Percentiles rank a stretch among this genome's conserved stretches.
Conservation (phyloP, 2,888 invertebrate genomes). For the Rhagophthalmus giganteus region DNA sequence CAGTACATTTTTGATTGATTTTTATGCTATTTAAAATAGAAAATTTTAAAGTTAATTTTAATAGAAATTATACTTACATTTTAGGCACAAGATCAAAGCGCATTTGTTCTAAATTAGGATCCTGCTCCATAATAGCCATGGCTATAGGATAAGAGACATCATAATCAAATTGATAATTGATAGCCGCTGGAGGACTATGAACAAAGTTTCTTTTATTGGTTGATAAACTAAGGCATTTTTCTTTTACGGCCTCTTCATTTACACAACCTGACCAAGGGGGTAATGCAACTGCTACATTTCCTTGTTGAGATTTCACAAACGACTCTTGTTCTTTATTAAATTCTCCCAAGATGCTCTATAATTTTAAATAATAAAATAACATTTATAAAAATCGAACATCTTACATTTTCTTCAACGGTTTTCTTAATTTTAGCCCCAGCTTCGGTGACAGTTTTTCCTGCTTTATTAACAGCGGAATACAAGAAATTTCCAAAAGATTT, state of each 20-base stretch:
- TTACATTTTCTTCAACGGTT: conserved; percentile 94
- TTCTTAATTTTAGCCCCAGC: conserved; percentile 92
- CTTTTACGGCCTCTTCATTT: conserved; percentile 91
- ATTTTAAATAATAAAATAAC: conserved; percentile 18
- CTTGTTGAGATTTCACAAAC: conserved; percentile 86
- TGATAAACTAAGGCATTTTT: conserved; percentile 92
- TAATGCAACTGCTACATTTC: conserved; percentile 69
- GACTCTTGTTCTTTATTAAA: conserved; percentile 97
- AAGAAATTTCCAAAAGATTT: conserved; percentile 91
- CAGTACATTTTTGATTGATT: too few species aligned
- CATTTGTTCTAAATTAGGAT: conserved; percentile 96
- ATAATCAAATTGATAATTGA: conserved; percentile 94
- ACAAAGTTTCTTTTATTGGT: conserved; percentile 96
- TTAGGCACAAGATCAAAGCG: conserved; percentile 99
- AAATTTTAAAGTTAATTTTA: too few species aligned
- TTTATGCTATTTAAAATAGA: too few species aligned
- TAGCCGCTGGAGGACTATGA: conserved; percentile 92
- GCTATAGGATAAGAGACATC: conserved; percentile 92
- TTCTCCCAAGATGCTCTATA: conserved; percentile 91
- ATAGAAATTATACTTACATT: conserved; percentile 94
- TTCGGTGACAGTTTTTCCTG: conserved; percentile 88
- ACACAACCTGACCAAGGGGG: conserved; percentile 96
- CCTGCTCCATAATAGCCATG: conserved; percentile 90
- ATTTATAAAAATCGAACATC: conserved; percentile 50
- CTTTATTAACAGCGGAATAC: conserved; percentile 94